These are phyloP conservation scores for Caenorhabditis macrosperma DNA, from an alignment of 2,888 invertebrate species.

Conservation along the genomic window DNA sequence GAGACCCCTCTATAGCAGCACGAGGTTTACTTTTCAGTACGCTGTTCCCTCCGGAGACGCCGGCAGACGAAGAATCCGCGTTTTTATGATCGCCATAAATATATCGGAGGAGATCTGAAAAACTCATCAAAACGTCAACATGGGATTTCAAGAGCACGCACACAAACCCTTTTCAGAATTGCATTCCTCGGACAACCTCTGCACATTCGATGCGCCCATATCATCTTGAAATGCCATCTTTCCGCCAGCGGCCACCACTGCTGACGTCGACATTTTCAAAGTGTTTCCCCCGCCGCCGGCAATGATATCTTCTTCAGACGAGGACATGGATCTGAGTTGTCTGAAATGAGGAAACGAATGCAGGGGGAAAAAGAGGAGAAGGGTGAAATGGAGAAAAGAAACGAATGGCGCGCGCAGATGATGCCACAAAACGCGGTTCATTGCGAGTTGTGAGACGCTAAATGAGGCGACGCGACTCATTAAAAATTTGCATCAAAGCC, in stretches of 20 bases:
- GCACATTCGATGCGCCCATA: conserved; percentile 58
- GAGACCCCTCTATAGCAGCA: conserved; percentile 36
- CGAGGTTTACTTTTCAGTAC: conserved; percentile 46
- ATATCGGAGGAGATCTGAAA: conserved; percentile 78
- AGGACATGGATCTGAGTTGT: conserved; percentile 80
- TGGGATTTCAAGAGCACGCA: conserved; percentile 52
- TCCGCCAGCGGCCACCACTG: conserved; percentile 61
- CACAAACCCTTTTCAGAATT: conserved; percentile 74
- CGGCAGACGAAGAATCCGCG: conserved; percentile 28
- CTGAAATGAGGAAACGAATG: conserved; percentile 50
- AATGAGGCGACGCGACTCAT: conserved; percentile 44
- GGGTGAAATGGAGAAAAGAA: not conserved
- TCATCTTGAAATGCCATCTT: conserved; percentile 60
- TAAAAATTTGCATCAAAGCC: conserved; percentile 48
- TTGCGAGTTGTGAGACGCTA: conserved; percentile 17
- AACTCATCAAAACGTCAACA: conserved; percentile 48
- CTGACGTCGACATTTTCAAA: conserved; percentile 61
- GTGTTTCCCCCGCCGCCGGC: conserved; percentile 52
- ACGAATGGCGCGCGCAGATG: not conserved
- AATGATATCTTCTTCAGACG: conserved; percentile 89
- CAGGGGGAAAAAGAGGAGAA: not conserved
- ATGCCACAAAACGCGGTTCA: not conserved
- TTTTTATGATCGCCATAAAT: conserved; percentile 75
- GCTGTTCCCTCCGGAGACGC: conserved; percentile 36
- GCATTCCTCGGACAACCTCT: conserved; percentile 72